Percentiles rank a stretch among this genome's conserved stretches.
Evolutionary conservation across 1,140 invertebrate genomes (phyloP).

Genomic region (Ooceraea biroi): DNA sequence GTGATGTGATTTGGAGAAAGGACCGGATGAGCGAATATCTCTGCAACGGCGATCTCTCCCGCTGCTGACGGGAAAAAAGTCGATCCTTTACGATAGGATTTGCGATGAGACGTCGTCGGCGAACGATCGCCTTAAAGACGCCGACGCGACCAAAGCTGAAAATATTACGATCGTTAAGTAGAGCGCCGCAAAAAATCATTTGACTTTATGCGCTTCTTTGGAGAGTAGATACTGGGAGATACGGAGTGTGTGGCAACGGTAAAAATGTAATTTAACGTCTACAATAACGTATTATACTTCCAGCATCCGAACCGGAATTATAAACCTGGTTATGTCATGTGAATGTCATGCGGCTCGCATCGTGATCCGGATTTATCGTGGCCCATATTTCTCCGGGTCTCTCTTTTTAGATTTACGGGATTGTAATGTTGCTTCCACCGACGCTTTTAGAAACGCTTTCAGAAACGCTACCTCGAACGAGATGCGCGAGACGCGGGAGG

Average conservation of each 20-base stretch:
- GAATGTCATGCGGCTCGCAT: conserved; percentile 10
- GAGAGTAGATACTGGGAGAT: background rate
- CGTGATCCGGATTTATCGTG: conserved; percentile 5
- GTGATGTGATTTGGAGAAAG: conserved; percentile 47
- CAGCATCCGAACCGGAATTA: conserved; percentile 32
- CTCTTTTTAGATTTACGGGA: conserved; percentile 39
- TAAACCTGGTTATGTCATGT: conserved; percentile 15
- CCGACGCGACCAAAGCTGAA: too few relatives aligned
- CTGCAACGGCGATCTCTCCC: conserved; percentile 22
- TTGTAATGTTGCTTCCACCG: conserved; percentile 34
- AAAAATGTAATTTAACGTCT: conserved; percentile 26
- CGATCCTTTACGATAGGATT: too few relatives aligned
- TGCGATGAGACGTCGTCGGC: too few relatives aligned
- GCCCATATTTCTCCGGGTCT: background rate
- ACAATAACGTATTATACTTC: conserved; percentile 27
- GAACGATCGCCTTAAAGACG: too few relatives aligned
- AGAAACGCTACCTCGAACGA: background rate
- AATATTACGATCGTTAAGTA: too few relatives aligned
- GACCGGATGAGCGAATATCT: conserved; percentile 35
- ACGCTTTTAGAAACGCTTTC: conserved; percentile 24
- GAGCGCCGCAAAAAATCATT: too few relatives aligned
- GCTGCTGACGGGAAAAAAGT: too few relatives aligned
- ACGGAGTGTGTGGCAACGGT: background rate
- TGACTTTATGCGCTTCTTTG: too few relatives aligned
- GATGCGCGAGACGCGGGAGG: conserved; percentile 3